These are phyloP conservation scores for Volucella inflata DNA, from an alignment of 2,888 invertebrate species.

Conservation along the genomic window DNA sequence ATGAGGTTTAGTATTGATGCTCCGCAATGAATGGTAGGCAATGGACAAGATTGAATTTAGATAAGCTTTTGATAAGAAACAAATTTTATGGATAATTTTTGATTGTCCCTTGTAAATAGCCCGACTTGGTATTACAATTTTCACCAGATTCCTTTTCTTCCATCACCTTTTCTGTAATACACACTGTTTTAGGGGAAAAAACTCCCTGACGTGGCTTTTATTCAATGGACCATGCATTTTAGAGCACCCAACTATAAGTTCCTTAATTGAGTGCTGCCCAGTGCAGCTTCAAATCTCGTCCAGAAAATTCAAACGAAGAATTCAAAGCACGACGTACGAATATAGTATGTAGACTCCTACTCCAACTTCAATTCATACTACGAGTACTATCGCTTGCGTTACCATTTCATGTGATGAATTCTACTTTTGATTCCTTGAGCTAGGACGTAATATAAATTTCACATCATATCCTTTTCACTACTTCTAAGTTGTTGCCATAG, in stretches of 20 bases:
- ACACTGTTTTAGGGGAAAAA: constrained; percentile 15
- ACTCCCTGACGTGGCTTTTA: background rate
- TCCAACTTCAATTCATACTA: background rate
- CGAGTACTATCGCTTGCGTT: no score
- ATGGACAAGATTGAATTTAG: no score
- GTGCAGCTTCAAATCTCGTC: constrained; percentile 17
- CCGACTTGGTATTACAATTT: no score
- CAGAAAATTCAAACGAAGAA: background rate
- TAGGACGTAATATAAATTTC: constrained; percentile 64
- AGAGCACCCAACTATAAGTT: constrained; percentile 27
- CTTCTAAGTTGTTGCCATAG: constrained; percentile 54
- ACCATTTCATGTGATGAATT: constrained; percentile 62
- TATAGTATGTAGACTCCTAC: background rate
- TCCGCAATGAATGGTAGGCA: no score
- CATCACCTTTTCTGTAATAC: background rate
- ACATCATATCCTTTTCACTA: constrained; percentile 61
- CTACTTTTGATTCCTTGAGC: constrained; percentile 64
- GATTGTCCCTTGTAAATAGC: no score
- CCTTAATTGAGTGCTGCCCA: constrained; percentile 48
- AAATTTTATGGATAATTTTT: no score
- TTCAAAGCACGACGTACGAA: constrained; percentile 43
- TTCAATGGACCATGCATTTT: constrained; percentile 29
- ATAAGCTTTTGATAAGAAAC: no score
- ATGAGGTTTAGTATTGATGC: no score
- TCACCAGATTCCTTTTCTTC: no score